Evolutionary conservation across 2,888 invertebrate genomes (phyloP).

Genomic region (Calliopum simillimum): DNA sequence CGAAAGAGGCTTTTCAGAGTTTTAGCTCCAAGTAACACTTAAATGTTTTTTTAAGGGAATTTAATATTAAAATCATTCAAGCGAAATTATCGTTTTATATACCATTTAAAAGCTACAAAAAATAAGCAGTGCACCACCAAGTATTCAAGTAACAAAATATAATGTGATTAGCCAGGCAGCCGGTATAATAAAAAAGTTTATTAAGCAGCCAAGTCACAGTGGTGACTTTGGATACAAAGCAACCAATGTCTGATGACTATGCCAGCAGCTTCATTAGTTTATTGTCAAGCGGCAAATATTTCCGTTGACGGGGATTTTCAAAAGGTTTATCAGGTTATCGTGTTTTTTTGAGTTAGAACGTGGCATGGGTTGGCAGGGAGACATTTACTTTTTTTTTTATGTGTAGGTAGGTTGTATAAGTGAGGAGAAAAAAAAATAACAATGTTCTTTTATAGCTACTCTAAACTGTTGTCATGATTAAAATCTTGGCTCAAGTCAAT

Average conservation of each 20-base stretch:
- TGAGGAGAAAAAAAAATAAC: neutral
- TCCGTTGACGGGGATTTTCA: slow-evolving; percentile 1
- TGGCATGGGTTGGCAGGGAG: neutral
- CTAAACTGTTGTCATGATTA: slow-evolving; percentile 19
- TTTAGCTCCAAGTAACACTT: neutral
- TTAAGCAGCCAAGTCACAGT: neutral
- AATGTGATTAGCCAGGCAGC: slow-evolving; percentile 10
- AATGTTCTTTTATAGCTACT: slow-evolving; percentile 4
- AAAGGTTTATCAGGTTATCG: no score
- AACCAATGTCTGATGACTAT: neutral
- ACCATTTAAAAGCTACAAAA: slow-evolving; percentile 3
- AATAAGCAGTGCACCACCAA: neutral
- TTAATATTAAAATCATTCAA: slow-evolving; percentile 4
- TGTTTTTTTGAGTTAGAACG: neutral
- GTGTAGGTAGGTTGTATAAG: no score
- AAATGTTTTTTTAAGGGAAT: neutral
- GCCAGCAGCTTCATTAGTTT: slow-evolving; percentile 20
- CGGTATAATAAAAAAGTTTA: slow-evolving; percentile 16
- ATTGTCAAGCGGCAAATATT: slow-evolving; percentile 3
- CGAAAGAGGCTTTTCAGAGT: neutral
- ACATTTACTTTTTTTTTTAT: neutral
- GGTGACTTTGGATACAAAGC: neutral
- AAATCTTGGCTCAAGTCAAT: slow-evolving; percentile 20
- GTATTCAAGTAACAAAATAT: neutral
- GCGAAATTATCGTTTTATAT: slow-evolving; percentile 29